A percentile compares a stretch with the other conserved stretches of the same genome.
Conservation (phyloP, 2,888 invertebrate species). For the Eumacrocentrus americanus region DNA sequence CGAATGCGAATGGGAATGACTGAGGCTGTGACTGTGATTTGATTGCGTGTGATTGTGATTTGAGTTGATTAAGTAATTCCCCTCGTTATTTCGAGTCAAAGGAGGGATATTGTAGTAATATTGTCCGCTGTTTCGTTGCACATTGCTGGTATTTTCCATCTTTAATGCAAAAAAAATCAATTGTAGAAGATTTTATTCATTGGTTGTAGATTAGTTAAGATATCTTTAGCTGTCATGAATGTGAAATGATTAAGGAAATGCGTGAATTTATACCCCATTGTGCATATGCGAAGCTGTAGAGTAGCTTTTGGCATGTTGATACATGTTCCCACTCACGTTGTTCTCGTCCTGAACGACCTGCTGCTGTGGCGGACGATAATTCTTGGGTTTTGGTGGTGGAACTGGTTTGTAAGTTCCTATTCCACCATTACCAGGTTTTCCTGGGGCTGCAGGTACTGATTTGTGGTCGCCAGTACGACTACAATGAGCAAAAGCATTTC, state of each 20-base stretch:
- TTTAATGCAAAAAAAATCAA: slow-evolving; percentile 28
- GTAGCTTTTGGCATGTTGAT: slow-evolving; percentile 64
- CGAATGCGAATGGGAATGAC: slow-evolving; percentile 55
- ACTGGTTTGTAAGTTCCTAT: slow-evolving; percentile 78
- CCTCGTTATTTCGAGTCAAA: slow-evolving; percentile 49
- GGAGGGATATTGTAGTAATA: slow-evolving; percentile 65
- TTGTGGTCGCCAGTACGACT: slow-evolving; percentile 59
- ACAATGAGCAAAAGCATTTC: slow-evolving; percentile 43
- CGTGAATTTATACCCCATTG: slow-evolving; percentile 61
- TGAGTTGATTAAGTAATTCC: slow-evolving; percentile 44
- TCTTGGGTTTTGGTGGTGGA: slow-evolving; percentile 92
- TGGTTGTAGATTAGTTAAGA: no score
- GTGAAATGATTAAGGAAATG: background rate
- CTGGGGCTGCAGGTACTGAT: slow-evolving; percentile 54
- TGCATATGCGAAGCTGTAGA: slow-evolving; percentile 63
- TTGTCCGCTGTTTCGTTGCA: slow-evolving; percentile 63
- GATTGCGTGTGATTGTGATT: slow-evolving; percentile 51
- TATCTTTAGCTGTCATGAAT: no score
- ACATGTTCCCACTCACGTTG: slow-evolving; percentile 54
- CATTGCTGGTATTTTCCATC: slow-evolving; percentile 63
- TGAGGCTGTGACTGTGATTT: slow-evolving; percentile 55
- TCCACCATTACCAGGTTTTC: slow-evolving; percentile 40
- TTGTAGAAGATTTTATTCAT: no score
- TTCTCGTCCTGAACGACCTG: slow-evolving; percentile 53
- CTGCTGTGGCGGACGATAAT: slow-evolving; percentile 79